Percentiles rank a stretch among this genome's conserved stretches.
These are phyloP conservation scores for Gouania willdenowi DNA, from an alignment of 2,797 vertebrate genomes.

Conservation along the genomic window DNA sequence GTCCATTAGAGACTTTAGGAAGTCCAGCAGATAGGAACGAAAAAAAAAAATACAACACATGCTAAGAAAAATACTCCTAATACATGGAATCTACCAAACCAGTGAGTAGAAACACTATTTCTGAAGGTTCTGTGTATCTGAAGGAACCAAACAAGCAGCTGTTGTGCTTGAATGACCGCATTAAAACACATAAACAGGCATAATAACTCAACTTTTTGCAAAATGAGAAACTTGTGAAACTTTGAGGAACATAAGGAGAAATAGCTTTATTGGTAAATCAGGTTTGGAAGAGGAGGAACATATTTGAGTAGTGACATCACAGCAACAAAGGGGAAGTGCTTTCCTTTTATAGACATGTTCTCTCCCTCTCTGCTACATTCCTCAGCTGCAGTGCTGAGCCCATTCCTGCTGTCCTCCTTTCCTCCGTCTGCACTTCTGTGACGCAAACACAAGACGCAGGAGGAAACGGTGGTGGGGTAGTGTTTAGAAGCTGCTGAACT, in stretches of 20 bases:
- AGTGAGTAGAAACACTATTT: too few species aligned
- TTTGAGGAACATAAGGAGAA: constrained; percentile 23
- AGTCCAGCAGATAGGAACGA: too few species aligned
- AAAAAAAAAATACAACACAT: too few species aligned
- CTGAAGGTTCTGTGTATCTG: too few species aligned
- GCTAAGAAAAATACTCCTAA: too few species aligned
- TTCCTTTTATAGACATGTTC: constrained; percentile 81
- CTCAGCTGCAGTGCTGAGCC: constrained; percentile 40
- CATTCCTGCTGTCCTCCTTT: constrained; percentile 24
- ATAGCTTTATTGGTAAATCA: constrained; percentile 44
- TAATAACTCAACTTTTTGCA: too few species aligned
- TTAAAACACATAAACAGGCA: too few species aligned
- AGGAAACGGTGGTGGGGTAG: constrained; percentile 20
- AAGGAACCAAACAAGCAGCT: too few species aligned
- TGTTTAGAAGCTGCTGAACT: constrained; percentile 15
- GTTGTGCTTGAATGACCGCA: too few species aligned
- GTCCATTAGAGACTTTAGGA: too few species aligned
- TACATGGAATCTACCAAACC: too few species aligned
- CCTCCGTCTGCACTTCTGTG: constrained; percentile 26
- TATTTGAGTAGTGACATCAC: constrained; percentile 72
- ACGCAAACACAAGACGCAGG: constrained; percentile 51
- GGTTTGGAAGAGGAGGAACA: constrained; percentile 55
- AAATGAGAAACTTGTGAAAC: constrained; percentile 3
- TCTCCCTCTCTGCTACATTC: constrained; percentile 67
- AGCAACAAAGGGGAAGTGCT: constrained; percentile 69